phyloP scores from a whole-genome alignment of 2,888 invertebrate genomes.

The Oscheius onirici region DNA sequence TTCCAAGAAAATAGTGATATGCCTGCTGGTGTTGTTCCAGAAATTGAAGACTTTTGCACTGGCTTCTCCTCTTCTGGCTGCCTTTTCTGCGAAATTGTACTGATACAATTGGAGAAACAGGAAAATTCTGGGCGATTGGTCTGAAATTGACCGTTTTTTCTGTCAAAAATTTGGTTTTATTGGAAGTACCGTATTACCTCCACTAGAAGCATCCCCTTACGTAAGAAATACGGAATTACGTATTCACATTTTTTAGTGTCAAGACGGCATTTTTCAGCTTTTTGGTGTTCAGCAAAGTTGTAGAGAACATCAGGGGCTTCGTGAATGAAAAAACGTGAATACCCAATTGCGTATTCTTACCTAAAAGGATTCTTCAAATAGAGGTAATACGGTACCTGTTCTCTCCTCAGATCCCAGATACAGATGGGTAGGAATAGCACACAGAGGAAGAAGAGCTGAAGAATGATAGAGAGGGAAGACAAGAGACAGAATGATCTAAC shows the following conservation, averaged over 20 bases:
- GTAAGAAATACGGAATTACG: too few relatives aligned
- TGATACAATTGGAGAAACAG: background rate
- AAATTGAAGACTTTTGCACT: background rate
- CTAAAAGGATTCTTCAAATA: too few relatives aligned
- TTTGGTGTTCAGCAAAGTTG: too few relatives aligned
- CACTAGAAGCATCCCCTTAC: too few relatives aligned
- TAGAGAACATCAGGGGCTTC: too few relatives aligned
- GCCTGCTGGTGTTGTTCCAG: background rate
- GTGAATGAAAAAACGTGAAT: too few relatives aligned
- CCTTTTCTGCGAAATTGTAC: too few relatives aligned
- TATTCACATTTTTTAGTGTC: too few relatives aligned
- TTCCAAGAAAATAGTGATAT: background rate
- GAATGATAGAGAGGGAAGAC: slow-evolving; percentile 90
- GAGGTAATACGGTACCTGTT: slow-evolving; percentile 73
- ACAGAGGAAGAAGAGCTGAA: slow-evolving; percentile 93
- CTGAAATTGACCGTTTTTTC: background rate
- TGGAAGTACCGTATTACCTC: too few relatives aligned
- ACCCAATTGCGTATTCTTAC: too few relatives aligned
- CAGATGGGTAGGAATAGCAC: slow-evolving; percentile 93
- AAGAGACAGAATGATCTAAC: slow-evolving; percentile 95
- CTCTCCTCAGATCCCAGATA: slow-evolving; percentile 86
- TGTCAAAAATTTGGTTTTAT: too few relatives aligned
- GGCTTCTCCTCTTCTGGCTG: background rate
- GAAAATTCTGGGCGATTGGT: slow-evolving; percentile 5
- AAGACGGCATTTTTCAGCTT: too few relatives aligned